These are phyloP conservation scores for Melanotaenia duboulayi DNA, from an alignment of 2,113 vertebrate species.

Conservation along the genomic window DNA sequence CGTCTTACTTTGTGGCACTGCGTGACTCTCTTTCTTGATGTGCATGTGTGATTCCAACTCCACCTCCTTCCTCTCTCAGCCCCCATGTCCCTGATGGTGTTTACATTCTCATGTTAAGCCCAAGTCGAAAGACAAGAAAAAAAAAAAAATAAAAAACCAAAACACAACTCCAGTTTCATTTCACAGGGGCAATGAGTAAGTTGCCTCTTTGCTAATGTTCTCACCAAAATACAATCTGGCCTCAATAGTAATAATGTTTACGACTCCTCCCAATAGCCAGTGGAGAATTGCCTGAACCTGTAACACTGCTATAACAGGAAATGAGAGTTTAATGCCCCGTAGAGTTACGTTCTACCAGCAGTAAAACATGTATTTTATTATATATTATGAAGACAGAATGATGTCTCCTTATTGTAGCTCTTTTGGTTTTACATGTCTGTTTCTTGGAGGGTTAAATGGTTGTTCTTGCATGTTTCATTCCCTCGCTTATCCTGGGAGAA, in stretches of 20 bases:
- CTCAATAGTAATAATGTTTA: conserved; percentile 70
- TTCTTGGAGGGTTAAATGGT: background rate
- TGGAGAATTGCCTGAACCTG: conserved; percentile 61
- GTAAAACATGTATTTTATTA: conserved; percentile 52
- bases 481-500: background rate
- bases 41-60: conserved; percentile 34
- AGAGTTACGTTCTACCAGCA: conserved; percentile 45
- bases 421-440: conserved; percentile 7
- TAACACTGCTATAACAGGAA: conserved; percentile 65
- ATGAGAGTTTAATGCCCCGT: conserved; percentile 63
- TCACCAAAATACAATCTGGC: conserved; percentile 58
- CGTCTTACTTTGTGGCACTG: conserved; percentile 17
- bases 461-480: conserved; percentile 13
- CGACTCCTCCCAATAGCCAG: conserved; percentile 63
- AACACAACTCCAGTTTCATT: conserved; percentile 16
- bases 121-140: background rate
- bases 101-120: conserved; percentile 43
- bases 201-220: conserved; percentile 62
- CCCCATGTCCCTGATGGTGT: conserved; percentile 34
- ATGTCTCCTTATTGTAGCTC: conserved; percentile 11
- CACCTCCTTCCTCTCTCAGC: conserved; percentile 33
- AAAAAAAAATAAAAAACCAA: background rate
- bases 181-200: conserved; percentile 51
- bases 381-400: conserved; percentile 42
- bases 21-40: background rate